Evolutionary conservation across 2,797 vertebrate genomes (phyloP), one percentile per base, ranked within the genome.

Genomic region (Lacerta bilineata): DNA sequence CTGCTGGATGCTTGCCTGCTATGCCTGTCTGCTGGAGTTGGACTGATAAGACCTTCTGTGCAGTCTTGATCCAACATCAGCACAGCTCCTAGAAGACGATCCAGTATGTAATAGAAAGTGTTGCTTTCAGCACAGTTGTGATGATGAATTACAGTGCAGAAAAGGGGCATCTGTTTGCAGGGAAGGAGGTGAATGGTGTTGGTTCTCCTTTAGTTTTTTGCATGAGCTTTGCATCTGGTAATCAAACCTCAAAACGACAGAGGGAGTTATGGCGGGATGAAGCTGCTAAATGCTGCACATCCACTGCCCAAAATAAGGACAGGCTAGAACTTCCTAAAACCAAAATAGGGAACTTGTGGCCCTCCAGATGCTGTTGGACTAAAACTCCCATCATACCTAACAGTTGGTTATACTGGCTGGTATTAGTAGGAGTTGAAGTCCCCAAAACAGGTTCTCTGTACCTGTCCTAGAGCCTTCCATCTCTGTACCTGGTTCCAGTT

Each of bases 231-330:
- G 83, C 27, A 5, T 88, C 80, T 82, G 50, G 59, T 76, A 25
- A 77, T 50, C 66, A 77, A 71, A 69, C 46, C 33, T 88, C 33
- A 27, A 71, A 79, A 43, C 2, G 5, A 43, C 43, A 80, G 43
- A 68, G 29, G 25, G 46, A 75, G 1, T 83, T 59, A 84, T 59
- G 39, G 23, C 55, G 18, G 36, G 29, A 41, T 69, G 55, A 76
- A 64, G 17, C 80, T 91, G 78, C 77, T 91, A 89, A 89, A 91
- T 18, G 50, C 88, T 89, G 61, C 85, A 64, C 46, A 84, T 71
- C 29, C 80, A 41, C 36, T 55, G 77, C 43, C 71, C 61, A 69
- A 80, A 84, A 36, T 74, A 83, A 76, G 59, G 71, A 29, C 33
- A 66, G 29, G 2, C 7, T 25, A 87, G 64, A 27, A 29, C 77